Percentiles rank a stretch among this genome's conserved stretches.
phyloP scores from a whole-genome alignment of 2,797 vertebrate genomes.

The Momotus momota region DNA sequence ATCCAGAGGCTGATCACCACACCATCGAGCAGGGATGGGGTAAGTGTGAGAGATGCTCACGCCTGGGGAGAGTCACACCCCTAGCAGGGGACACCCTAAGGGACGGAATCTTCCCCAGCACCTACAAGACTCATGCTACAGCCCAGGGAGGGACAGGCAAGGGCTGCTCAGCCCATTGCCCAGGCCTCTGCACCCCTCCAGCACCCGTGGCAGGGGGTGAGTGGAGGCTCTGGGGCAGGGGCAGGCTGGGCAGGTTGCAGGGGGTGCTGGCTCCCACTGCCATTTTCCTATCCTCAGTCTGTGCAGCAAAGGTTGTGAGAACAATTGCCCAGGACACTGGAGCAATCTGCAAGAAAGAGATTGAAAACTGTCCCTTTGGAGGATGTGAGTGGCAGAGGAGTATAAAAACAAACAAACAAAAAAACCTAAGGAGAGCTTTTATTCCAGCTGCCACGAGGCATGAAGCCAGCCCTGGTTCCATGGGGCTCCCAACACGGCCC shows the following conservation, averaged over 20 bases:
- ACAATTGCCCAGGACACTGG: too few species aligned
- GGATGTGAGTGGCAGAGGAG: background rate
- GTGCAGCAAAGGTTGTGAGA: background rate
- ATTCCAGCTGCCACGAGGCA: background rate
- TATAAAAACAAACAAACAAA: background rate
- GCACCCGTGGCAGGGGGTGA: background rate
- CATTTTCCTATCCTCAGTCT: background rate
- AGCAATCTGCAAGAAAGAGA: background rate
- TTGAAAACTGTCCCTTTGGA: background rate
- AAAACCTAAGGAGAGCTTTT: background rate
- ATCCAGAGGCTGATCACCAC: background rate
- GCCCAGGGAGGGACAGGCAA: background rate
- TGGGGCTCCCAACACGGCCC: background rate
- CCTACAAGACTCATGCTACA: accelerated
- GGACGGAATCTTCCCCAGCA: background rate
- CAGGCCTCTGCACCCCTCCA: background rate
- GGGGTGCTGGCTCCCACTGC: accelerated
- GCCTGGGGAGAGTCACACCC: background rate
- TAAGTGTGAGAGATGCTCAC: background rate
- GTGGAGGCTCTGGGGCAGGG: background rate
- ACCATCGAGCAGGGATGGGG: accelerated
- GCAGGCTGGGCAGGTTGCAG: background rate
- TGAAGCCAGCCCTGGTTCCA: background rate
- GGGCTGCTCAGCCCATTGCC: background rate
- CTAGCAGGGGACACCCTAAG: accelerated